These are phyloP conservation scores for Python bivittatus DNA, from an alignment of 2,113 vertebrate genomes.

Conservation along the genomic window DNA sequence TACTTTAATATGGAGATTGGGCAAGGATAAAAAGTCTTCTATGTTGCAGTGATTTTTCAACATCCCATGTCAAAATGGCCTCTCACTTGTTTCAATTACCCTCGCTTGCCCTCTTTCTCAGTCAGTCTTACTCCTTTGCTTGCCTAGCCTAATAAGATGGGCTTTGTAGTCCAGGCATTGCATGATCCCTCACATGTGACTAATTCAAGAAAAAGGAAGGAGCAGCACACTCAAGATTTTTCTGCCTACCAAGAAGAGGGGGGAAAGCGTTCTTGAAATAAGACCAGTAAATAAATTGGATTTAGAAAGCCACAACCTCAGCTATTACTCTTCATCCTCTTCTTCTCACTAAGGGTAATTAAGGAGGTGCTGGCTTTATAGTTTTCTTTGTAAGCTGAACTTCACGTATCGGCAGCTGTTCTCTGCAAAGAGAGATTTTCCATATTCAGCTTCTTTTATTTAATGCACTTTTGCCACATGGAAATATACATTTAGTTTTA, in stretches of 20 bases:
- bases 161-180: background rate
- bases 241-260: background rate
- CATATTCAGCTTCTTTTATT: background rate
- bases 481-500: slow-evolving; percentile 23
- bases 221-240: background rate
- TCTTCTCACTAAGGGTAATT: background rate
- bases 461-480: background rate
- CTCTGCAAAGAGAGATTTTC: background rate
- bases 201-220: background rate
- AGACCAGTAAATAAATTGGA: background rate
- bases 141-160: background rate
- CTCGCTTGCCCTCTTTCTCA: background rate
- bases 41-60: background rate
- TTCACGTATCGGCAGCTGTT: background rate
- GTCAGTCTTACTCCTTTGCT: background rate
- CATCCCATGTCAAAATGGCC: background rate
- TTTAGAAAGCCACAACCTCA: background rate
- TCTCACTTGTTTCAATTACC: background rate
- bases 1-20: background rate
- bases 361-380: background rate
- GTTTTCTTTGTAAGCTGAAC: background rate
- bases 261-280: background rate
- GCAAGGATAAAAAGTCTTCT: too few species aligned
- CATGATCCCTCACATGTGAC: background rate
- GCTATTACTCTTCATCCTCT: background rate